Evolutionary conservation across 2,797 vertebrate genomes (phyloP), one percentile per base, ranked within the genome.

Genomic region (Danio tinwini): DNA sequence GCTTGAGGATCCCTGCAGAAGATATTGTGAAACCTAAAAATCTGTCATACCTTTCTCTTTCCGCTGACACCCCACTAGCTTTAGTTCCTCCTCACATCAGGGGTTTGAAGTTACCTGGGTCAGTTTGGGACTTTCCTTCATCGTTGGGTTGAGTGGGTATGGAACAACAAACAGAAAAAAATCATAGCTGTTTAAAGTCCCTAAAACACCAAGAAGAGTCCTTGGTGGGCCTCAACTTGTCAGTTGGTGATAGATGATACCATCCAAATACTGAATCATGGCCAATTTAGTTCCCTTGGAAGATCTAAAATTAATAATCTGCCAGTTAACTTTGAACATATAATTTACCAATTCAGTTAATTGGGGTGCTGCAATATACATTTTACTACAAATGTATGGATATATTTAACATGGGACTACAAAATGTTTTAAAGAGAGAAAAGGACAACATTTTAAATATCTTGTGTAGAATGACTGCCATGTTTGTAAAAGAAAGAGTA

Each of bases 71-170:
- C 61, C 78, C 79, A 63, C 81, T 74, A 82, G 45, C 40, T 50
- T 62, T 81, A 64, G 39, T 49, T 42, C 58, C 56, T 69, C 53
- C 40, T 61, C 39, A 50, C 78, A 17, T 64, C 70, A 21, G 65
- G 50, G 72, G 83, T 78, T 79, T 93, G 81, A 85, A 62, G 87
- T 92, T 92, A 92, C 90, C 86, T 88, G 89, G 94, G 93, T 89
- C 90, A 91, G 88, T 95, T 94, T 94, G 93, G 94, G 92, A 94
- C 93, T 95, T 95, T 95, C 94, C 93, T 91, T 71, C 50, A 82
- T 87, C 86, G 50, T 86, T 86, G 77, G 62, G 68, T 5, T 53
- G 58, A 81, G 84, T 67, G 89, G 83, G 88, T 88, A 86, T 86
- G 84, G 85, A 88, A 74, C 62, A 44, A 84, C 79, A 88, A 93